A percentile compares a stretch with the other conserved stretches of the same genome.
These are phyloP conservation scores for Catharus fuscescens DNA, from an alignment of 2,113 vertebrate genomes.

Conservation along the genomic window DNA sequence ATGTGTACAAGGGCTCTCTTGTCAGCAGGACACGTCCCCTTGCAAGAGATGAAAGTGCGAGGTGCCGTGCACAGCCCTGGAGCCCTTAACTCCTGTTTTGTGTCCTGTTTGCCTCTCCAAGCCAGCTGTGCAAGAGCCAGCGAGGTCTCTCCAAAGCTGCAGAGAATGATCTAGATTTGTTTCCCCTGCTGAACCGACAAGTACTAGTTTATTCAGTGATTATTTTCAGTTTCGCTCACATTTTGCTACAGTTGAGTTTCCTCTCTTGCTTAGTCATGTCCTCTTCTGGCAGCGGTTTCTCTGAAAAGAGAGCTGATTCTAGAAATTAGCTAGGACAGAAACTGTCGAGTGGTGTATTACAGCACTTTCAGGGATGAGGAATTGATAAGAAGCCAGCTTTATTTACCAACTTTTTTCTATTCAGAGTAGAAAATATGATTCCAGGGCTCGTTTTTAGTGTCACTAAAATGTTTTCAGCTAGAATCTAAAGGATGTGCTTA, in stretches of 20 bases:
- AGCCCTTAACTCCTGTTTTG: neutral
- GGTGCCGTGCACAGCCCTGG: neutral
- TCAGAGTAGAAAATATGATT: neutral
- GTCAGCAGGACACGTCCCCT: neutral
- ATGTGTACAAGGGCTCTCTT: neutral
- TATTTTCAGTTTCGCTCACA: conserved; percentile 24
- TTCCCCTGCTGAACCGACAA: neutral
- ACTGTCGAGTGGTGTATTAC: neutral
- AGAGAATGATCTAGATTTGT: conserved; percentile 21
- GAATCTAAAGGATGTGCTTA: neutral
- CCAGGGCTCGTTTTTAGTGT: neutral
- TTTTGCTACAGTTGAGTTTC: conserved; percentile 23
- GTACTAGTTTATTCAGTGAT: conserved; percentile 12
- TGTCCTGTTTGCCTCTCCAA: neutral
- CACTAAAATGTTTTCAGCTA: neutral
- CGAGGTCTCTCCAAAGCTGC: neutral
- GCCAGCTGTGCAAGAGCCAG: conserved; percentile 5
- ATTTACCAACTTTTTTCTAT: neutral
- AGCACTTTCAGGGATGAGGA: neutral
- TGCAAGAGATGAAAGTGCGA: conserved; percentile 5
- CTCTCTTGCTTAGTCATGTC: conserved; percentile 58
- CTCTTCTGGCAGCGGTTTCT: conserved; percentile 28
- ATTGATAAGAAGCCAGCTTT: neutral
- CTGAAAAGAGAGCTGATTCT: conserved; percentile 41
- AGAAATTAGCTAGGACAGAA: conserved; percentile 26